A percentile compares a stretch with the other conserved stretches of the same genome.
Evolutionary conservation across 1,140 invertebrate species (phyloP).

Genomic region (Papilio polyxenes): DNA sequence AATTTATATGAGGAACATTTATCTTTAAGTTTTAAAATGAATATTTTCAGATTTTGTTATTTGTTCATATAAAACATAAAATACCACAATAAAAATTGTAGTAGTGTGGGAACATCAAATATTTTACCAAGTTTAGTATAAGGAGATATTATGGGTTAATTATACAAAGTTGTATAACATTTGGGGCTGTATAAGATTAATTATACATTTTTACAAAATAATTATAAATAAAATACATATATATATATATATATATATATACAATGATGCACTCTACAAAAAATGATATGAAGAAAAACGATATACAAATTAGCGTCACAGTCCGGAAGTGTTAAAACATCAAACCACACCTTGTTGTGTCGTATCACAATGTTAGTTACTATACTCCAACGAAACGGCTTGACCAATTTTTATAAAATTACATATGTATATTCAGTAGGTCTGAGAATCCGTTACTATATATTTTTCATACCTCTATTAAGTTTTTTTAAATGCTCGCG

Average conservation of each 20-base stretch:
- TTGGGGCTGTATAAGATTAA: not conserved
- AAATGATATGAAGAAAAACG: too few species aligned
- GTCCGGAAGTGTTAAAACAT: not conserved
- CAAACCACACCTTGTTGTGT: not conserved
- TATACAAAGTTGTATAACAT: not conserved
- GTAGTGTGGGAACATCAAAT: not conserved
- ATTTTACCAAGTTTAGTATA: not conserved
- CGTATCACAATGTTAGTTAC: too few species aligned
- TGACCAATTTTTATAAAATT: too few species aligned
- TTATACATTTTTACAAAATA: not conserved
- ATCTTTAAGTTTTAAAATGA: not conserved
- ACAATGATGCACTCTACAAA: not conserved
- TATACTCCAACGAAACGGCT: too few species aligned
- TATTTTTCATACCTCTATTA: too few species aligned
- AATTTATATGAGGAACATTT: not conserved
- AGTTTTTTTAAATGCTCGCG: too few species aligned
- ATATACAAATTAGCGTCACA: not conserved
- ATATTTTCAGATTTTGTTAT: not conserved
- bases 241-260: too few species aligned
- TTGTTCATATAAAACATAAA: slow-evolving; percentile 9
- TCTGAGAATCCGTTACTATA: too few species aligned
- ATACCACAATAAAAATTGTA: not conserved
- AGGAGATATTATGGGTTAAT: not conserved
- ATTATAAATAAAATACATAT: too few species aligned
- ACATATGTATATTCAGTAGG: too few species aligned